Conservation (phyloP, 2,113 vertebrate species). For the Ahaetulla prasina region DNA sequence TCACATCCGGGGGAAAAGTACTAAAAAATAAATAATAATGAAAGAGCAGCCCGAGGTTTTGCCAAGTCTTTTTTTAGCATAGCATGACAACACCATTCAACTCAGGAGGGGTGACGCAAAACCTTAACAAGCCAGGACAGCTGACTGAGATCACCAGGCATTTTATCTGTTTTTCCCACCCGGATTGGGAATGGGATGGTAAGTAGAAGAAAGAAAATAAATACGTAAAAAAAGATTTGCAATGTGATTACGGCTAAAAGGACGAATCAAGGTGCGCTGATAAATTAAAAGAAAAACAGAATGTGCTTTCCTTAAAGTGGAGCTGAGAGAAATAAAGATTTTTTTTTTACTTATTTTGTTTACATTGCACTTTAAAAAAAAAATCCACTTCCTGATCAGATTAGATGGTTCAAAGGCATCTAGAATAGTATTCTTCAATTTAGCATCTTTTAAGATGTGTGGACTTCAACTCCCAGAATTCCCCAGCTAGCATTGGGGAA, state of each 20-base stretch:
- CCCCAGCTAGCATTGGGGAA: neutral
- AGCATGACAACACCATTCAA: slow-evolving; percentile 1
- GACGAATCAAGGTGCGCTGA: neutral
- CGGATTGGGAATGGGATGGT: neutral
- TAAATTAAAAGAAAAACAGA: neutral
- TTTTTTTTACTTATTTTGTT: neutral
- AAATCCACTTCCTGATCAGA: slow-evolving; percentile 16
- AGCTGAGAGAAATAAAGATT: neutral
- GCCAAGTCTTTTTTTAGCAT: slow-evolving; percentile 46
- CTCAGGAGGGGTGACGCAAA: slow-evolving; percentile 21
- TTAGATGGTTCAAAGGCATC: neutral
- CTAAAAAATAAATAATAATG: slow-evolving; percentile 34
- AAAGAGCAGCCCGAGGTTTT: slow-evolving; percentile 20
- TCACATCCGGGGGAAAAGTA: slow-evolving; percentile 26
- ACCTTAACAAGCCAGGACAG: neutral
- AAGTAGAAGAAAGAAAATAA: neutral
- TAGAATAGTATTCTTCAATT: neutral
- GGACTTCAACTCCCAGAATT: too few relatives aligned
- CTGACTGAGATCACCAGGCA: neutral
- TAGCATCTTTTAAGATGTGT: neutral
- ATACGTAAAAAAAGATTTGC: neutral
- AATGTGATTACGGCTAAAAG: neutral
- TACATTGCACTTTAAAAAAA: neutral
- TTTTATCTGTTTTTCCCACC: neutral
- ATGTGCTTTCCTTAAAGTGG: neutral